Percentiles rank a stretch among this genome's conserved stretches.
These are phyloP conservation scores for Nothoprocta pentlandii DNA, from an alignment of 2,113 vertebrate genomes.

Conservation along the genomic window DNA sequence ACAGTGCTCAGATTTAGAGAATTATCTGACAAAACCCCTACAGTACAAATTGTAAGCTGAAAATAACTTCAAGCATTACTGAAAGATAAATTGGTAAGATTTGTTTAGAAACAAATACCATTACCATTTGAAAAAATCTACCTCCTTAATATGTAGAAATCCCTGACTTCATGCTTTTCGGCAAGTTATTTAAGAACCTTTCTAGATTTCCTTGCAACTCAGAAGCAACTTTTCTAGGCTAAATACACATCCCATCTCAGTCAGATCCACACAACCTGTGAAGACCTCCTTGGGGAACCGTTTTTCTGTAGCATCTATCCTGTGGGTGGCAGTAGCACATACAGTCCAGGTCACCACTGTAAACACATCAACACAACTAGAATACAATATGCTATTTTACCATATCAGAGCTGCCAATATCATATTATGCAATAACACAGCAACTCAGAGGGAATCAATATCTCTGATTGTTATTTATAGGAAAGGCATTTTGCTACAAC, in stretches of 20 bases:
- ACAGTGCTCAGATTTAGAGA: background rate
- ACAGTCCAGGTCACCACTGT: rapidly evolving
- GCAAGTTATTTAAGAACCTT: background rate
- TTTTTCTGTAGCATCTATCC: background rate
- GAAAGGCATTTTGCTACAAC: constrained; percentile 9
- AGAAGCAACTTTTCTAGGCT: background rate
- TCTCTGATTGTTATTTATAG: background rate
- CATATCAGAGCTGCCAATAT: background rate
- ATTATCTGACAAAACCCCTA: background rate
- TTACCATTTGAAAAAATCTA: background rate
- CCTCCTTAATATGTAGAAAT: background rate
- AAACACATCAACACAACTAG: background rate
- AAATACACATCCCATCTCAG: background rate
- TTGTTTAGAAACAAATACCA: background rate
- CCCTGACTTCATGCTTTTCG: background rate
- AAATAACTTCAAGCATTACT: background rate
- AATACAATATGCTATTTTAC: background rate
- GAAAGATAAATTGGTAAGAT: background rate
- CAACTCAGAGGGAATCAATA: constrained; percentile 34
- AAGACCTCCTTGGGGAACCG: background rate
- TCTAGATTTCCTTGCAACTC: background rate
- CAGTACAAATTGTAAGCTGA: background rate
- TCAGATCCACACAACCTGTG: rapidly evolving
- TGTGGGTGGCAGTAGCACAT: background rate
- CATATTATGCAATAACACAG: background rate